Conservation (phyloP, 2,888 invertebrate species). For the Charanyca ferruginea region DNA sequence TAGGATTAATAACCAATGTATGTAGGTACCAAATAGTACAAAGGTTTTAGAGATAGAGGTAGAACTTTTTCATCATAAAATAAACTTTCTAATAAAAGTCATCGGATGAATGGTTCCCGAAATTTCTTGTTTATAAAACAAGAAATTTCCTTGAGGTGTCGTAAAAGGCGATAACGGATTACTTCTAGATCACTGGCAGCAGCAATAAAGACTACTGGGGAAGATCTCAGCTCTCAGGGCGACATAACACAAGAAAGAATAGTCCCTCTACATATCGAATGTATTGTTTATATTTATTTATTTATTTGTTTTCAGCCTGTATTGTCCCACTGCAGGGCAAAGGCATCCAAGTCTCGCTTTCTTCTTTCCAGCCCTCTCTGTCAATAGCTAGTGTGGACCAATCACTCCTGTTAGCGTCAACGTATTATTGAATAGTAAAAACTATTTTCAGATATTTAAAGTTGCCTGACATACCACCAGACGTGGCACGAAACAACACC, state of each 20-base stretch:
- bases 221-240: background rate
- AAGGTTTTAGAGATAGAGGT: background rate
- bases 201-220: slow-evolving; percentile 2
- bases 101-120: slow-evolving; percentile 16
- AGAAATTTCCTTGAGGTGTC: slow-evolving; percentile 11
- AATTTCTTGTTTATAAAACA: too few relatives aligned
- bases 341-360: too few relatives aligned
- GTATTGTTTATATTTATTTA: too few relatives aligned
- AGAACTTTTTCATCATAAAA: slow-evolving; percentile 4
- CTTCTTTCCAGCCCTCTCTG: too few relatives aligned
- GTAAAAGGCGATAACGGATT: slow-evolving; percentile 27
- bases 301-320: too few relatives aligned
- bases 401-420: too few relatives aligned
- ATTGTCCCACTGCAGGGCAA: too few relatives aligned
- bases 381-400: too few relatives aligned
- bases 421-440: background rate
- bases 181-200: slow-evolving; percentile 22
- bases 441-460: slow-evolving; percentile 82
- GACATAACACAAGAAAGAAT: background rate
- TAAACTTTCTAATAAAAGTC: slow-evolving; percentile 8
- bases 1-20: background rate
- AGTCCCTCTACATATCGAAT: background rate
- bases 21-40: background rate
- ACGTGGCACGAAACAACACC: slow-evolving; percentile 94
- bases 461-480: slow-evolving; percentile 93